A percentile compares a stretch with the other conserved stretches of the same genome.
These are phyloP conservation scores for Barnardius zonarius DNA, from an alignment of 2,113 vertebrate species.

Conservation along the genomic window DNA sequence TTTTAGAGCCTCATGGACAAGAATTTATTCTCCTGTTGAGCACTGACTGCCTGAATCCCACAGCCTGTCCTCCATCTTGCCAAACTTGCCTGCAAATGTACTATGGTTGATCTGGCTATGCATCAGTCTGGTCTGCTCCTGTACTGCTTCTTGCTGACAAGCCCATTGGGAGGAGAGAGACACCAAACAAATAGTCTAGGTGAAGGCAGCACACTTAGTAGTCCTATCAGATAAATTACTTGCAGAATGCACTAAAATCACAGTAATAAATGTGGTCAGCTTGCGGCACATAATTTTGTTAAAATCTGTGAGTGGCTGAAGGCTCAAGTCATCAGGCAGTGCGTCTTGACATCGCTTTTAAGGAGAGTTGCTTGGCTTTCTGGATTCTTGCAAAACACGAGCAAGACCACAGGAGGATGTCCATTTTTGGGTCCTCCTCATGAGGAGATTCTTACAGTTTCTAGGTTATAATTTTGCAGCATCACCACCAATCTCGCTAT, in stretches of 20 bases:
- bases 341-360: neutral
- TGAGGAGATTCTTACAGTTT: neutral
- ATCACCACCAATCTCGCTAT: neutral
- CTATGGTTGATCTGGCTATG: neutral
- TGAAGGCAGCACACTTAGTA: neutral
- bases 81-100: neutral
- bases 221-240: neutral
- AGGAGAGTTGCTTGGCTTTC: neutral
- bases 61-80: neutral
- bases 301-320: neutral
- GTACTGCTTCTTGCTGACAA: neutral
- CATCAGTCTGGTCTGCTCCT: neutral
- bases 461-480: neutral
- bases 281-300: accelerated
- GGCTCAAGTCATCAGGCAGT: neutral
- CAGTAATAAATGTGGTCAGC: neutral
- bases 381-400: neutral
- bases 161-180: neutral
- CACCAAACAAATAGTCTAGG: neutral
- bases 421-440: neutral
- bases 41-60: neutral
- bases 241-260: neutral
- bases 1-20: neutral
- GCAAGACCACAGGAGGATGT: neutral
- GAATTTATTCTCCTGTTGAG: neutral